Conservation (phyloP, 2,888 invertebrate genomes). For the Pyrochroa serraticornis region DNA sequence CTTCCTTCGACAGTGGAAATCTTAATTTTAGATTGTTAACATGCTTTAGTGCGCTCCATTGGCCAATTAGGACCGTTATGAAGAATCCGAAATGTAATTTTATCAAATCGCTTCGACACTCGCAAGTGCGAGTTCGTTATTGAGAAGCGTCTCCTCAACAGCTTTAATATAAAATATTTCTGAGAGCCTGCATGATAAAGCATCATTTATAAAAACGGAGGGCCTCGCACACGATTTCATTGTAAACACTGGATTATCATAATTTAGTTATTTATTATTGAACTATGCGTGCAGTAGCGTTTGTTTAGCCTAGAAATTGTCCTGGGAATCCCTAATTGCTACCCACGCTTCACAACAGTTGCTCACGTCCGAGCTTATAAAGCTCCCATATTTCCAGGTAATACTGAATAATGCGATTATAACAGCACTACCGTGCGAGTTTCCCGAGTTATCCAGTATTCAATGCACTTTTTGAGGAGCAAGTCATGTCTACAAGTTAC, state of each 20-base stretch:
- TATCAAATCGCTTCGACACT: neutral
- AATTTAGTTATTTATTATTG: conserved; percentile 21
- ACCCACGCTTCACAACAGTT: neutral
- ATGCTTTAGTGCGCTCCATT: conserved; percentile 2
- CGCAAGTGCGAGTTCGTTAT: neutral
- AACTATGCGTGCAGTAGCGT: conserved; percentile 22
- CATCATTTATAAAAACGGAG: neutral
- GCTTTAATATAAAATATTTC: neutral
- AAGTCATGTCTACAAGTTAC: too few species aligned
- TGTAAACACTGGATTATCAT: conserved; percentile 25
- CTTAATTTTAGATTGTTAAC: conserved; percentile 24
- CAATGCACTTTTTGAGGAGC: too few species aligned
- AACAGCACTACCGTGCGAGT: too few species aligned
- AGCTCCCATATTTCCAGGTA: too few species aligned
- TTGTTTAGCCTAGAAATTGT: conserved; percentile 8
- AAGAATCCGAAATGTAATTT: neutral
- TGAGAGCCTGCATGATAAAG: conserved; percentile 13
- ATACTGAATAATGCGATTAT: too few species aligned
- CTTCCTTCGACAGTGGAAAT: conserved; percentile 17
- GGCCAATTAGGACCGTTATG: neutral
- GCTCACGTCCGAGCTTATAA: too few species aligned
- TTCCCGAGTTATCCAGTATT: too few species aligned
- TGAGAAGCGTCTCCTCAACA: neutral
- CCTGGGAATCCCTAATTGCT: conserved; percentile 22
- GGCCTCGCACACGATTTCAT: conserved; percentile 9